Evolutionary conservation across 2,113 vertebrate genomes (phyloP).

Genomic region (Pithys albifrons): DNA sequence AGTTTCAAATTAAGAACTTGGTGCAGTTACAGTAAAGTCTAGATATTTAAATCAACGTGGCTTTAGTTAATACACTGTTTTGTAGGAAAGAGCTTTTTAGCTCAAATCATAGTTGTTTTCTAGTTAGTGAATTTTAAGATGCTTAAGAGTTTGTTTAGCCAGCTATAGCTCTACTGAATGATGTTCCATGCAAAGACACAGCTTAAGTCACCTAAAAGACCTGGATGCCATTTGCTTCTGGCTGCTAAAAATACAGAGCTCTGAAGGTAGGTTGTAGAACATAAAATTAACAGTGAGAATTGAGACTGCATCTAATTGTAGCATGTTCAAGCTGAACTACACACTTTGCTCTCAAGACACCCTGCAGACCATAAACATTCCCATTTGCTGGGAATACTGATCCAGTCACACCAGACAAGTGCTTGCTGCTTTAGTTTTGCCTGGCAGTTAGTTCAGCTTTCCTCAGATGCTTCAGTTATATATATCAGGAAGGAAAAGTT

Average conservation of each 20-base stretch:
- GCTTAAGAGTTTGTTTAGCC: background rate
- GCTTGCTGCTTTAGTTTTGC: background rate
- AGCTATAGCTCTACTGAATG: slow-evolving; percentile 31
- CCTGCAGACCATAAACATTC: background rate
- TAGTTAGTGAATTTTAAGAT: background rate
- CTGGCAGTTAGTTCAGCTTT: background rate
- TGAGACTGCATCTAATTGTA: background rate
- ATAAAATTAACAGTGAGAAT: rapidly evolving
- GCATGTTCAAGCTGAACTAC: background rate
- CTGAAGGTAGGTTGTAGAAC: background rate
- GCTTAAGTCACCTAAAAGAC: background rate
- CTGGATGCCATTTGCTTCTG: background rate
- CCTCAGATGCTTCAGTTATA: background rate
- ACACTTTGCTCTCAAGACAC: background rate
- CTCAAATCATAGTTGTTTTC: background rate
- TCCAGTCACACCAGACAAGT: background rate
- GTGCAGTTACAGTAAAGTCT: slow-evolving; percentile 59
- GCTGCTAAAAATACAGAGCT: background rate
- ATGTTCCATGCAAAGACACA: slow-evolving; percentile 47
- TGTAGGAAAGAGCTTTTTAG: background rate
- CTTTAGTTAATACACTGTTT: background rate
- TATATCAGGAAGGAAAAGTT: background rate
- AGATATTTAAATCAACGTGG: slow-evolving; percentile 3
- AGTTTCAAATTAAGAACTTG: slow-evolving; percentile 66
- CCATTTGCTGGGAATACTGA: background rate